phyloP scores from a whole-genome alignment of 2,888 invertebrate genomes.

The Rhagium mordax region DNA sequence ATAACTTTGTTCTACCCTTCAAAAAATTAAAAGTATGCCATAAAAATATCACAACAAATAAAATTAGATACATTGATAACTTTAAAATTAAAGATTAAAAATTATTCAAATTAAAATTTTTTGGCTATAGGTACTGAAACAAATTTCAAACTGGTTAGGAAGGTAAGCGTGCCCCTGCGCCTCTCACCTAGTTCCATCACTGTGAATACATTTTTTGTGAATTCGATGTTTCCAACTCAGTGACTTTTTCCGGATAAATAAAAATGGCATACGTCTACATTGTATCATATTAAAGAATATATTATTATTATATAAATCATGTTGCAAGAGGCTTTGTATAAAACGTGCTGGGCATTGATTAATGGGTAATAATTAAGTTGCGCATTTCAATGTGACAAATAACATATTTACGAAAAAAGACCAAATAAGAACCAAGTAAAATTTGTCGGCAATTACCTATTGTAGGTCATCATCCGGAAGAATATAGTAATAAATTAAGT shows the following conservation, averaged over 20 bases:
- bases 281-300: background rate
- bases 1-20: no score
- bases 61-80: no score
- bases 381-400: slow-evolving; percentile 37
- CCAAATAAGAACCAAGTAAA: slow-evolving; percentile 41
- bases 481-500: slow-evolving; percentile 52
- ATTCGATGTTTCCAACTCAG: no score
- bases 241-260: background rate
- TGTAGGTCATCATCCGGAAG: slow-evolving; percentile 42
- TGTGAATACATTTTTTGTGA: no score
- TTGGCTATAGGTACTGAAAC: no score
- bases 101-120: no score
- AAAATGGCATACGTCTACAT: background rate
- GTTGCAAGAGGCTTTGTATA: slow-evolving; percentile 6
- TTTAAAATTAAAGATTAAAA: no score
- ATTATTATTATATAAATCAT: slow-evolving; percentile 21
- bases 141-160: no score
- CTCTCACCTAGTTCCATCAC: no score
- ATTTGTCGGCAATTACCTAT: slow-evolving; percentile 52
- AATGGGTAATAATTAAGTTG: slow-evolving; percentile 33
- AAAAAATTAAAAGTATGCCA: no score
- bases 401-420: slow-evolving; percentile 35
- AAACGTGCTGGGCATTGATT: slow-evolving; percentile 21
- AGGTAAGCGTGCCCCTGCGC: no score
- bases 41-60: no score